Evolutionary conservation across 2,888 invertebrate species (phyloP), one percentile per base, ranked within the genome.

Genomic region (Caprella mutica): DNA sequence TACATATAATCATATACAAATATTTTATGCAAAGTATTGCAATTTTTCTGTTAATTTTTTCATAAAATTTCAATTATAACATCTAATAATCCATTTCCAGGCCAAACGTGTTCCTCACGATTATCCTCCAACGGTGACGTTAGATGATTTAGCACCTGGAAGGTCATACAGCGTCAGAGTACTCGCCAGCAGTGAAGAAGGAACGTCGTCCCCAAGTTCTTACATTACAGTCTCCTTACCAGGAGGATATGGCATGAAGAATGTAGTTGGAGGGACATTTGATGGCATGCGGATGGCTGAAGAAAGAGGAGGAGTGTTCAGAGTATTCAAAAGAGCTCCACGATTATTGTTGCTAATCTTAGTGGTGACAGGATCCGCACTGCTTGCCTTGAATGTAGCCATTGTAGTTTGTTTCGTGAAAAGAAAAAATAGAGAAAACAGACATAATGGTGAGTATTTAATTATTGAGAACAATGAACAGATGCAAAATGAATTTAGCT

Each of bases 371-470:
- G 90, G 89, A 40, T 83, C 87, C 53, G 82, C 85, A 59, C 79
- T 91, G 67, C 85, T 91, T 65, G 77, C 88, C 65, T 79, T 89
- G 72, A 91, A 90, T 76, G 83, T 91, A 71, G 81, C 90, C 70
- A 79, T 91, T 75, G 86, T 91, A 68, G 86, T 89, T 68, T 90
- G 87, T 75, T 91, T 90, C 76, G 81, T 91, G 64, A 83, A 87
- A 70, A 80, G 85, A 72, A 24, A 56, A 17, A 52, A 44, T 19
- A 27, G 38, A 5, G 52, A 58, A 17, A 24, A 52, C 17, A 44
- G 52, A 12, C 52, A 43, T 5, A 43, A 52, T 17, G 44, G 57
- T 57, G 21, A 24, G 46, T 54, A 17, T n/a, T 17, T 8, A 40
- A 40, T 1, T 9, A 23, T 8, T 21, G 12, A 14, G n/a, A n/a